Evolutionary conservation across 2,113 vertebrate species (phyloP), one percentile per base, ranked within the genome.

Genomic region (Ellobius talpinus): DNA sequence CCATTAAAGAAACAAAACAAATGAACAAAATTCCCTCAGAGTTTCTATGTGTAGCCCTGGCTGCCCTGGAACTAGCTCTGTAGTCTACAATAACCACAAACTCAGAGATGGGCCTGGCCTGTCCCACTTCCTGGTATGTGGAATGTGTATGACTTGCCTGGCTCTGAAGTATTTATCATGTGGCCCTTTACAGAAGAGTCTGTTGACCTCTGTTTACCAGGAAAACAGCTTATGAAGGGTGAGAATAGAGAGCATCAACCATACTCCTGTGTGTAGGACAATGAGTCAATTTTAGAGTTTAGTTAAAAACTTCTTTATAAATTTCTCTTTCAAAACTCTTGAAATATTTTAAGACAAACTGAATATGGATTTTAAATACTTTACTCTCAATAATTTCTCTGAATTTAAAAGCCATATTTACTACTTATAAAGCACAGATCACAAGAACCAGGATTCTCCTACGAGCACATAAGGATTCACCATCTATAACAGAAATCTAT

Each of bases 391-490:
- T 17, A 93, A 89, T 55, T 93, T 47, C 89, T 85, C 90, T 82
- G 94, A 97, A 85, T 93, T 94, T 84, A 97, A 52, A 93, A 96
- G 84, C 91, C 45, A 93, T 76, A 97, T 97, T 98, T 97, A 98
- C 93, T 95, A 96, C 85, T 47, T 81, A 95, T 47, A 61, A 82
- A 87, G 77, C 65, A 45, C 36, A 96, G 96, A 88, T 70, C 12
- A 1, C 31, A 89, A 93, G 47, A 93, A 73, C 13, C 26, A n/a
- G 19, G 72, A 91, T 87, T 81, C 68, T 89, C 52, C 24, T 61
- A 66, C 19, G 45, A 93, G 95, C 19, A 14, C 52, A 47, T 61
- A 95, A 87, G 7, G 91, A 65, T 16, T 81, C 17, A 86, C 19
- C 19, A 88, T 93, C 66, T 14, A 31, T 70, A 92, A 55, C 9